Base-by-base conservation (phyloP, 2,797 vertebrate genomes). In the Melanotaenia parkinsoni region DNA sequence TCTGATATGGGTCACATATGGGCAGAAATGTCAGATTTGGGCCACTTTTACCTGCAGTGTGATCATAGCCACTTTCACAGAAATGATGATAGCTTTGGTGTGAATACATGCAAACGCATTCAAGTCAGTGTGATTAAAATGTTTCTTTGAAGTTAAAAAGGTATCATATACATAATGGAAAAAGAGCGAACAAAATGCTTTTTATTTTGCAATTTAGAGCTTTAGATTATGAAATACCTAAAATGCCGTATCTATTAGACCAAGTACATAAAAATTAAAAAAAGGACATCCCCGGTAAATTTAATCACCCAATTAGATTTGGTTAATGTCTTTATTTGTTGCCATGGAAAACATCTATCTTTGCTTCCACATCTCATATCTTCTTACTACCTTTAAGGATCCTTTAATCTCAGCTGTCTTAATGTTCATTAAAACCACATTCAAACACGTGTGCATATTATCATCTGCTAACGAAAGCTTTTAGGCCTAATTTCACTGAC, bases 351-450 rank as follows among this genome's bases (percentile, higher is more conserved):
- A 45, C 9, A 58, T 50, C 26, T 26, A 18, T 73, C 58, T 35
- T 56, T 67, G 37, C 58, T 50, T 22, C 32, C 50, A 47, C 70
- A 67, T 18, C 53, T 65, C 56, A 53, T 56, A 26, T 74, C 68
- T 58, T 62, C 56, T 59, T n/a, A 47, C 50, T 75, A 35, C 61
- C 67, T 73, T 82, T 82, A 82, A 89, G 85, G 70, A 64, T 1
- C 24, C 88, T 91, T 91, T 88, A 88, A 91, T 91, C 86, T 85
- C 62, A 51, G 62, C 72, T 65, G 68, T 85, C 59, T 82, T 76
- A 80, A 80, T 80, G 68, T 75, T 77, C 75, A 83, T 87, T 85
- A 79, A 81, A 86, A 88, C 53, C 74, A 62, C 18, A 74, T 85
- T 80, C 58, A 70, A 74, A 84, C 70, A 71, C 74, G 74, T 69